Conservation (phyloP, 1,140 invertebrate genomes). For the Drosophila tristis region DNA sequence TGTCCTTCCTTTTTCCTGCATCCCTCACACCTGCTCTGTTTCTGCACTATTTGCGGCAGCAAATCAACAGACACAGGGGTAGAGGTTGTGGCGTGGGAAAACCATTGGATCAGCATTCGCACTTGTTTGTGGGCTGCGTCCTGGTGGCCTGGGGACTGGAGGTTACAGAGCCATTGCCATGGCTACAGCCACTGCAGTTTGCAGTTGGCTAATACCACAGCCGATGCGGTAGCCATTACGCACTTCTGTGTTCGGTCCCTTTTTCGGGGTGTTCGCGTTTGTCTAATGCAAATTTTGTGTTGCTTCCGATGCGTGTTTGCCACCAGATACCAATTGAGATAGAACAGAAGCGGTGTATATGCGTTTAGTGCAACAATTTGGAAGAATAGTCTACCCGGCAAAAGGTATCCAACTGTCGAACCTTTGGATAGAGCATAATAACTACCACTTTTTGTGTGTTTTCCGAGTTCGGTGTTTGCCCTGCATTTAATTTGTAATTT, state of each 20-base stretch:
- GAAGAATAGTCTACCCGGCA: background rate
- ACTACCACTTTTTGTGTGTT: constrained; percentile 28
- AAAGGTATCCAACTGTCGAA: constrained; percentile 22
- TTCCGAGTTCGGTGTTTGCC: constrained; percentile 26
- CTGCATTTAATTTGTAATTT: constrained; percentile 64
- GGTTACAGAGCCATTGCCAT: background rate
- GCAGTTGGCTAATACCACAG: constrained; percentile 42
- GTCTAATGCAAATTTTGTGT: constrained; percentile 68
- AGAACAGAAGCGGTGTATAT: constrained; percentile 8
- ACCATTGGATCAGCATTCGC: constrained; percentile 49
- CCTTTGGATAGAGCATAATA: background rate
- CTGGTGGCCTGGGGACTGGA: no score
- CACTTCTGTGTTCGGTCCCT: constrained; percentile 4
- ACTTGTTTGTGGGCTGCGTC: constrained; percentile 8
- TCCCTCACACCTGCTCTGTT: constrained; percentile 22
- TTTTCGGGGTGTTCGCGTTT: constrained; percentile 9
- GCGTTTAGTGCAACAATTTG: background rate
- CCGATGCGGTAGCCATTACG: constrained; percentile 36
- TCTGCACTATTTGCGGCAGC: constrained; percentile 30
- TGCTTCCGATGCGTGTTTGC: constrained; percentile 26
- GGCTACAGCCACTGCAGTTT: constrained; percentile 28
- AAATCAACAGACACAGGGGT: constrained; percentile 37
- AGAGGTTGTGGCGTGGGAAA: constrained; percentile 38
- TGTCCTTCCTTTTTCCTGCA: constrained; percentile 28
- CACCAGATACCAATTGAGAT: constrained; percentile 5